Conservation (phyloP, 2,797 vertebrate genomes). For the Scolopax bukidnonensis region DNA sequence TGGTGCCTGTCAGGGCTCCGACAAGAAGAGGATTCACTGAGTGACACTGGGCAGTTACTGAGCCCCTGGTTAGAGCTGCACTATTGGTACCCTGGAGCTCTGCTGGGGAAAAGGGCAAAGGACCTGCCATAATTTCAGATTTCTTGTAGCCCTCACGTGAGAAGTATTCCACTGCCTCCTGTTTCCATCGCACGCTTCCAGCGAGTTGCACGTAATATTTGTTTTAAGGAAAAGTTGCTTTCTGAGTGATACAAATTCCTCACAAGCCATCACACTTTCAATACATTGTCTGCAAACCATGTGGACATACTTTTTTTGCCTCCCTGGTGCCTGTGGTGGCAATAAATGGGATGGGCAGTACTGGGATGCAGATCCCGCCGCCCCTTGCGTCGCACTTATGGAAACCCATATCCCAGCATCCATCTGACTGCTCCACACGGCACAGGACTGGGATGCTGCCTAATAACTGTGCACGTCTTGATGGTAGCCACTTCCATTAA, state of each 20-base stretch:
- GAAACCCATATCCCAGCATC: background rate
- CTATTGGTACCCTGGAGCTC: background rate
- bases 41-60: background rate
- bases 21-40: background rate
- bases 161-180: background rate
- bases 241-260: background rate
- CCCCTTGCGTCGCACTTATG: background rate
- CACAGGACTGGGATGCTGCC: background rate
- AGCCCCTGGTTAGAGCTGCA: background rate
- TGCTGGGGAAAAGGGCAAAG: background rate
- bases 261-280: background rate
- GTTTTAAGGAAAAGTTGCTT: background rate
- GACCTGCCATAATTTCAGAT: background rate
- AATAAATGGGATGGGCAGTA: background rate
- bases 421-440: background rate
- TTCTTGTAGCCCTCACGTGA: background rate
- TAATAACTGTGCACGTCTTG: background rate
- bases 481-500: background rate
- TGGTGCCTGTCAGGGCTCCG: background rate
- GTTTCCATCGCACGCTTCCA: background rate
- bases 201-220: rapidly evolving
- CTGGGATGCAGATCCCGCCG: background rate
- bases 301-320: background rate
- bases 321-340: background rate
- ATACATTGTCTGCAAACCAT: background rate